Conservation (phyloP, 2,888 invertebrate genomes). For the Apamea sordens region DNA sequence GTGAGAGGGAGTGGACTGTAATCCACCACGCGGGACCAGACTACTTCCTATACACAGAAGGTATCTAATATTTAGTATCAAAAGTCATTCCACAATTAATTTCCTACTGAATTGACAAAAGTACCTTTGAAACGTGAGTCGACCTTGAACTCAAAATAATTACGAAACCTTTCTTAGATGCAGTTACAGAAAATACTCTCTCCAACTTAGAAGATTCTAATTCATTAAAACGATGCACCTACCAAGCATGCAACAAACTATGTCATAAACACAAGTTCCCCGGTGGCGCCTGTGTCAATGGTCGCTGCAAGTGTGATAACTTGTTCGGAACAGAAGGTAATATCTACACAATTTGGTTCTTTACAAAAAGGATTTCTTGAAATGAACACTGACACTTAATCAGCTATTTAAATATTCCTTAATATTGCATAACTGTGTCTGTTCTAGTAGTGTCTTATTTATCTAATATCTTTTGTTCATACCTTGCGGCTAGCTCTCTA, state of each 20-base stretch:
- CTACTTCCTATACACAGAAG: conserved; percentile 16
- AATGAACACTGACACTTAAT: neutral
- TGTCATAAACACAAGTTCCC: neutral
- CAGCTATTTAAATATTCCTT: neutral
- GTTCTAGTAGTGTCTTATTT: neutral
- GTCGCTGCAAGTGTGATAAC: conserved; percentile 42
- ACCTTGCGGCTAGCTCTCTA: too few relatives aligned
- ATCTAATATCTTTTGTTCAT: neutral
- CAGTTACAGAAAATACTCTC: neutral
- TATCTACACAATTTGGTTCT: neutral
- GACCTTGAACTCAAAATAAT: neutral
- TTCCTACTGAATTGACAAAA: neutral
- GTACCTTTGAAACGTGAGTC: neutral
- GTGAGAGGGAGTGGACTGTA: too few relatives aligned
- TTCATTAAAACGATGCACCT: neutral
- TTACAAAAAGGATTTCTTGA: neutral
- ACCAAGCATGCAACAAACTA: neutral
- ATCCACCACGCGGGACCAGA: neutral
- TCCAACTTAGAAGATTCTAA: neutral
- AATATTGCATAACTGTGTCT: neutral
- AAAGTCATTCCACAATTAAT: neutral
- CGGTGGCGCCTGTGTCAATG: conserved; percentile 38
- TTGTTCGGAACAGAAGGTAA: conserved; percentile 33
- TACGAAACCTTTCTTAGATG: neutral
- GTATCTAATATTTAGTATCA: neutral